These are phyloP conservation scores for Anthonomus grandis DNA, from an alignment of 1,140 invertebrate genomes.

Conservation along the genomic window DNA sequence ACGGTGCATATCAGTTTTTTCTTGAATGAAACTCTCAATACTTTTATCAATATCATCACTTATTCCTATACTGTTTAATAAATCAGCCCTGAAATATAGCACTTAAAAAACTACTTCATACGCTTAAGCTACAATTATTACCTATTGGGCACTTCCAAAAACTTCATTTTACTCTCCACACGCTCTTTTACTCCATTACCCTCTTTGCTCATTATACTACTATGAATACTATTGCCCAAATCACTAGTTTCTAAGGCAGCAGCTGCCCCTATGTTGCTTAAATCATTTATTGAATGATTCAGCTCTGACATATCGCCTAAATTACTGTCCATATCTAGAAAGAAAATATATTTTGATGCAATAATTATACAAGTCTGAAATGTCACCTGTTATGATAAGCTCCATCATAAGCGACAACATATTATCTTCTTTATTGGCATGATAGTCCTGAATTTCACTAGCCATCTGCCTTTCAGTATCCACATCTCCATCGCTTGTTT, in stretches of 20 bases:
- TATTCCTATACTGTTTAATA: slow-evolving; percentile 27
- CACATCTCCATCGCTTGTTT: neutral
- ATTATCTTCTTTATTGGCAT: slow-evolving; percentile 29
- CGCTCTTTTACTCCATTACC: neutral
- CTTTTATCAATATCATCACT: slow-evolving; percentile 25
- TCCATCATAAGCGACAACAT: slow-evolving; percentile 36
- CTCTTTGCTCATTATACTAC: slow-evolving; percentile 14
- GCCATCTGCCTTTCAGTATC: slow-evolving; percentile 8
- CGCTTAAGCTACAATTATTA: neutral
- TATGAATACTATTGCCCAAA: slow-evolving; percentile 24
- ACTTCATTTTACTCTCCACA: neutral
- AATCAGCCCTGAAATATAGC: slow-evolving; percentile 6
- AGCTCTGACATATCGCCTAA: slow-evolving; percentile 16
- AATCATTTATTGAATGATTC: neutral
- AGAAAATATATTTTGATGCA: neutral
- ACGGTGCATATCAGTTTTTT: slow-evolving; percentile 23
- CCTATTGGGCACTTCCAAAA: slow-evolving; percentile 16
- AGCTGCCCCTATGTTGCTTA: neutral
- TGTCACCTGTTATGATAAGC: slow-evolving; percentile 21
- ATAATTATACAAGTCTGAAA: neutral
- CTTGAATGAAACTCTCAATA: slow-evolving; percentile 26
- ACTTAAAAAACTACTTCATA: neutral
- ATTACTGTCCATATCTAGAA: slow-evolving; percentile 27
- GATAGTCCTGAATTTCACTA: slow-evolving; percentile 27
- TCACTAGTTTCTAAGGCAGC: slow-evolving; percentile 23